These are phyloP conservation scores for Solenopsis invicta DNA, from an alignment of 1,140 invertebrate genomes.

Conservation along the genomic window DNA sequence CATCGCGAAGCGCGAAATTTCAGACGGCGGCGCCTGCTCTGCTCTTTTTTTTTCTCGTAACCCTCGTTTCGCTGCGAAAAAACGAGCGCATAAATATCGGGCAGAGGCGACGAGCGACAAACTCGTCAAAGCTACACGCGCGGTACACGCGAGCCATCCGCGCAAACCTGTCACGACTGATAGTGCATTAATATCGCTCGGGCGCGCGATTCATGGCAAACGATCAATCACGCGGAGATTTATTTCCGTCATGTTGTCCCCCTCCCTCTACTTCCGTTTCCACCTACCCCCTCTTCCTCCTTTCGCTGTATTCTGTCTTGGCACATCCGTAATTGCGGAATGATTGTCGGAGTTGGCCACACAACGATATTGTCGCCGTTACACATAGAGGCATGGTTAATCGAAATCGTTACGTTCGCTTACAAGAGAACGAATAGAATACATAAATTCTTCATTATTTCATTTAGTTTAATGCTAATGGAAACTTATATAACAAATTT, in stretches of 20 bases:
- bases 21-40: background rate
- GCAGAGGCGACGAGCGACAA: conserved; percentile 17
- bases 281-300: background rate
- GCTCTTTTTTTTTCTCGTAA: conserved; percentile 16
- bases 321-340: conserved; percentile 36
- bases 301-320: conserved; percentile 21
- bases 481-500: background rate
- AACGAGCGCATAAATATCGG: conserved; percentile 58
- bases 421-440: background rate
- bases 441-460: background rate
- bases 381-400: background rate
- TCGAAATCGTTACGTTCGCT: background rate
- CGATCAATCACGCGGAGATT: conserved; percentile 69
- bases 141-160: conserved; percentile 59
- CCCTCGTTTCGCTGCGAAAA: conserved; percentile 35
- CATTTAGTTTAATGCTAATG: background rate
- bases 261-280: background rate
- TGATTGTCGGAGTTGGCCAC: conserved; percentile 14
- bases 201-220: conserved; percentile 65
- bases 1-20: conserved; percentile 22
- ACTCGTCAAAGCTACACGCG: conserved; percentile 66
- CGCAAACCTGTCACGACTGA: conserved; percentile 58
- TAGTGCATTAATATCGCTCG: conserved; percentile 65
- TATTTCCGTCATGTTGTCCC: conserved; percentile 53
- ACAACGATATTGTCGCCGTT: conserved; percentile 12